Evolutionary conservation across 2,888 invertebrate species (phyloP), one percentile per base, ranked within the genome.

Genomic region (Schizotus pectinicornis): DNA sequence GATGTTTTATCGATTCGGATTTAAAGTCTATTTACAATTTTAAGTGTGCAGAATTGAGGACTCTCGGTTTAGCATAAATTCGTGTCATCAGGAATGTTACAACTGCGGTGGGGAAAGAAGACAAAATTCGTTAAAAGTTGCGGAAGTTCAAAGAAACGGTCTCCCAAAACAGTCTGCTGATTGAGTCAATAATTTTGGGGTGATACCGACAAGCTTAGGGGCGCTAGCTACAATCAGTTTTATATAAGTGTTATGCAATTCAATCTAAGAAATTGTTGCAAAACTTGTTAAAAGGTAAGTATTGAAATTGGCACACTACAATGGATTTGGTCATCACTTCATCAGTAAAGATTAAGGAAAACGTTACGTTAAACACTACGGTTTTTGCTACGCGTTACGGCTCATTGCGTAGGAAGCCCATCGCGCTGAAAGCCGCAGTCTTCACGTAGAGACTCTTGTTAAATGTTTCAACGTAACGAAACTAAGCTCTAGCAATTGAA

Each of bases 131-230:
- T 22, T 22, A 22, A 22, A n/a, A n/a, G n/a, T 22, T 22, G 22
- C 22, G 22, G 22, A 22, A 22, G 22, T 22, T 22, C 22, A 22
- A 22, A 22, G 22, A 22, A 22, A 22, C 22, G 5, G 5, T 5
- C 22, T 22, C 22, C 22, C 22, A 22, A 22, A 22, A n/a, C n/a
- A n/a, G 22, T 5, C 22, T 22, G 22, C 2, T 3, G 3, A 69
- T 68, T 70, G 63, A 30, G 11, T 33, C 30, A 45, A 13, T 31
- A 45, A 45, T 45, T 43, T 13, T 33, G 34, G 65, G 66, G 71
- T 70, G 73, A 73, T 71, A 69, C 72, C 71, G 65, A 69, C 71
- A 68, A 67, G 70, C 55, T 54, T 61, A 59, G 54, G 22, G 22
- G 22, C 22, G 22, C 5, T 22, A 2, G 22, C 22, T 22, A 22